A percentile compares a stretch with the other conserved stretches of the same genome.
Conservation (phyloP, 1,140 invertebrate species). For the Penaeus japonicus region DNA sequence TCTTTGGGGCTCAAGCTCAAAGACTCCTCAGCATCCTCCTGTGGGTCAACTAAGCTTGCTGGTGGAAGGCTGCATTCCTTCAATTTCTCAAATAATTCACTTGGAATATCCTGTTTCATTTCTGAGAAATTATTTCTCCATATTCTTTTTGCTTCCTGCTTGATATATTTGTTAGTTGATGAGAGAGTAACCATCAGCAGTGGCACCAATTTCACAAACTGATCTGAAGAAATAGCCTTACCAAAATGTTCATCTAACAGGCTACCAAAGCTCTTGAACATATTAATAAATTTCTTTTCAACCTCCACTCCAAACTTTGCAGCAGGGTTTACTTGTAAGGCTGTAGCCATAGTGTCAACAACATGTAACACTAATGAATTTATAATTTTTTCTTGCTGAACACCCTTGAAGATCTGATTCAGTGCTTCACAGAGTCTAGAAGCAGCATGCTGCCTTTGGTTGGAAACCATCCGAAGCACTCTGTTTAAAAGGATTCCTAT, state of each 20-base stretch:
- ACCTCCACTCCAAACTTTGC: slow-evolving; percentile 28
- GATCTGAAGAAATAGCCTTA: background rate
- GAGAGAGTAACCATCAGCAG: background rate
- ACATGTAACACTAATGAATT: background rate
- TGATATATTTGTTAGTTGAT: slow-evolving; percentile 27
- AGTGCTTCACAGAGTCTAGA: slow-evolving; percentile 16
- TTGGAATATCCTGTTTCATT: slow-evolving; percentile 13
- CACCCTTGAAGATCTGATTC: slow-evolving; percentile 13
- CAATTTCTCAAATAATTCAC: slow-evolving; percentile 9
- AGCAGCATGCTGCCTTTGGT: slow-evolving; percentile 13
- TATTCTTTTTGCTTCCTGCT: background rate
- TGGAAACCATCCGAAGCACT: slow-evolving; percentile 29
- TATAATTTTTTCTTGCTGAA: slow-evolving; percentile 11
- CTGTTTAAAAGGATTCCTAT: slow-evolving; percentile 4
- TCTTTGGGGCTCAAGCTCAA: slow-evolving; percentile 17
- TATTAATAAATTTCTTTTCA: slow-evolving; percentile 26
- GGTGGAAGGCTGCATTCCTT: slow-evolving; percentile 33
- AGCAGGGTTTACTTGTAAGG: slow-evolving; percentile 39
- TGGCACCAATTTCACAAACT: slow-evolving; percentile 16
- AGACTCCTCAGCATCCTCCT: background rate
- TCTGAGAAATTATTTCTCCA: slow-evolving; percentile 22
- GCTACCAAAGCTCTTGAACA: slow-evolving; percentile 15
- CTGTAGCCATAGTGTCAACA: background rate
- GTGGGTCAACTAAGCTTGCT: background rate
- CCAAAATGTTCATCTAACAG: slow-evolving; percentile 25